phyloP scores from a whole-genome alignment of 2,113 vertebrate species.

The Laticauda colubrina region DNA sequence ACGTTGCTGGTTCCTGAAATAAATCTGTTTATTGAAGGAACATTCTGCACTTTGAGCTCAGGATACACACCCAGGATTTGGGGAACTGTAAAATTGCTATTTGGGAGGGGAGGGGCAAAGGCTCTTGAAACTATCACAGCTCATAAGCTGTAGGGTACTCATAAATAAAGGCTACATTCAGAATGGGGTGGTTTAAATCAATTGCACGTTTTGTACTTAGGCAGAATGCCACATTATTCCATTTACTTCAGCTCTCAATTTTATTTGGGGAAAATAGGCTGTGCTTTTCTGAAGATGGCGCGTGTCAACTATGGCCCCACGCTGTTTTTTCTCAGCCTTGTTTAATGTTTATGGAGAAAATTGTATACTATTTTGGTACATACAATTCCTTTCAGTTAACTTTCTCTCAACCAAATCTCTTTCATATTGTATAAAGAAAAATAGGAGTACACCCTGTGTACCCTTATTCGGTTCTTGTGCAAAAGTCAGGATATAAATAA shows the following conservation, averaged over 20 bases:
- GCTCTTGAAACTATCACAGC: not conserved
- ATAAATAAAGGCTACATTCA: not conserved
- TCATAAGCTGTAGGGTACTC: not conserved
- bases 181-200: not conserved
- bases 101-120: fast-evolving
- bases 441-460: not conserved
- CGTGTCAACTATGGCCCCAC: not conserved
- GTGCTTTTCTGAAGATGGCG: not conserved
- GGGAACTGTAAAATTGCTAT: not conserved
- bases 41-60: not conserved
- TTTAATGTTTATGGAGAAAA: not conserved
- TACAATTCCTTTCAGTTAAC: not conserved
- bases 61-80: not conserved
- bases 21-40: not conserved
- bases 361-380: not conserved
- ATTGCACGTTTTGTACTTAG: not conserved
- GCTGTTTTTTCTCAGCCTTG: not conserved
- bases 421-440: not conserved
- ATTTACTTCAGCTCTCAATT: not conserved
- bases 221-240: not conserved
- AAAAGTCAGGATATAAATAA: not conserved
- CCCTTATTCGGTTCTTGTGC: not conserved
- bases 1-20: not conserved
- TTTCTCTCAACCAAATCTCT: not conserved
- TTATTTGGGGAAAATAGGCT: not conserved